These are phyloP conservation scores for Thrips palmi DNA, from an alignment of 1,140 invertebrate genomes.

Conservation along the genomic window DNA sequence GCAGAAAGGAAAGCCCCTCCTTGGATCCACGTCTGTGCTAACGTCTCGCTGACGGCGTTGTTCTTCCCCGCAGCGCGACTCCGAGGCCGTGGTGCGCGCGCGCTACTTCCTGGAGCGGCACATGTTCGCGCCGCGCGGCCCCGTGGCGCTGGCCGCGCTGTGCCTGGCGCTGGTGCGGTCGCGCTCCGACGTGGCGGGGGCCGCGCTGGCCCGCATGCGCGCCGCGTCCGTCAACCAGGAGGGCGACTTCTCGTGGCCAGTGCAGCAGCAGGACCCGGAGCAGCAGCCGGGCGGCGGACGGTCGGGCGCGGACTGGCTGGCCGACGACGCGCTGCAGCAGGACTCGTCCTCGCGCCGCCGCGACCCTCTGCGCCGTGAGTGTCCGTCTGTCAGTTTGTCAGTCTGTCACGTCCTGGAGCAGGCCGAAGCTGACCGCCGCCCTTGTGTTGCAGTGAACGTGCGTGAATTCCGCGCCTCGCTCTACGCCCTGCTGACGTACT, in stretches of 20 bases:
- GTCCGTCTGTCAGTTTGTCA: too few relatives aligned
- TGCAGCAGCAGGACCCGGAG: constrained; percentile 13
- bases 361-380: too few relatives aligned
- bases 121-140: constrained; percentile 29
- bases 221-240: constrained; percentile 41
- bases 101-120: constrained; percentile 34
- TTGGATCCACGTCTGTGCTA: constrained; percentile 1
- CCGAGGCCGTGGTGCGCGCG: constrained; percentile 26
- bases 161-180: constrained; percentile 32
- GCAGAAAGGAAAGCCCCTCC: constrained; percentile 14
- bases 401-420: too few relatives aligned
- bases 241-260: constrained; percentile 41
- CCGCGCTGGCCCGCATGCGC: constrained; percentile 30
- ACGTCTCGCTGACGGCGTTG: background rate
- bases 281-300: too few relatives aligned
- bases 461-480: constrained; percentile 29
- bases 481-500: constrained; percentile 25
- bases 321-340: too few relatives aligned
- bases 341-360: too few relatives aligned
- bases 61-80: constrained; percentile 23
- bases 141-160: constrained; percentile 32
- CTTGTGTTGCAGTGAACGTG: constrained; percentile 21
- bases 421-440: too few relatives aligned
- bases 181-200: constrained; percentile 30
- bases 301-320: constrained; percentile 35